phyloP scores from a whole-genome alignment of 1,140 invertebrate species.

The Ceratosolen fusciceps region DNA sequence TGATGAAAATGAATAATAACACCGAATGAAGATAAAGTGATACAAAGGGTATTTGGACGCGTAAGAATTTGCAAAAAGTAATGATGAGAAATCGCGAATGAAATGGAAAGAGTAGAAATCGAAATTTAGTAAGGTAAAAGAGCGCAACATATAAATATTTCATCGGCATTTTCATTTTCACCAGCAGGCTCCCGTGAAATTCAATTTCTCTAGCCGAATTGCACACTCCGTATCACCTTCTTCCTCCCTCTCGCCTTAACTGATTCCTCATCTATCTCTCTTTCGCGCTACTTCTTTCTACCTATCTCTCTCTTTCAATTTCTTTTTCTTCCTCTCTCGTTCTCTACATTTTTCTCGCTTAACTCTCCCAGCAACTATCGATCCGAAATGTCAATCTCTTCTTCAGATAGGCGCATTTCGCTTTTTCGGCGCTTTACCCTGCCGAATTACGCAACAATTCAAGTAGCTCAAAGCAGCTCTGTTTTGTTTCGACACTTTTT shows the following conservation, averaged over 20 bases:
- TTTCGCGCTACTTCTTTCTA: neutral
- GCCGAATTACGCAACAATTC: slow-evolving; percentile 29
- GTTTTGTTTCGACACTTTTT: neutral
- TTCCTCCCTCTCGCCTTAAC: neutral
- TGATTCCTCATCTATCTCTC: neutral
- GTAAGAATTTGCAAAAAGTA: neutral
- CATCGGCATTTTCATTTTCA: slow-evolving; percentile 43
- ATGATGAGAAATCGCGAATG: slow-evolving; percentile 2
- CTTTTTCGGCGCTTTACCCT: slow-evolving; percentile 31
- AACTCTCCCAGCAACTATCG: neutral
- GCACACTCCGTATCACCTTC: neutral
- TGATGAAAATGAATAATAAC: neutral
- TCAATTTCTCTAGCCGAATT: slow-evolving; percentile 38
- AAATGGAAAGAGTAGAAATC: neutral
- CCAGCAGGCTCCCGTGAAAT: slow-evolving; percentile 31
- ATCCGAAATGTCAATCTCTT: slow-evolving; percentile 41
- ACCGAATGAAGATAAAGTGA: neutral
- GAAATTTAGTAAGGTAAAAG: slow-evolving; percentile 30
- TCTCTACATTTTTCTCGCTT: neutral
- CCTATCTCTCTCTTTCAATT: neutral
- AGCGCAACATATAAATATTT: slow-evolving; percentile 38
- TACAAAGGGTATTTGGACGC: neutral
- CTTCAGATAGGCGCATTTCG: slow-evolving; percentile 29
- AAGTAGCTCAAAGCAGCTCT: slow-evolving; percentile 17
- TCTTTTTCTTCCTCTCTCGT: neutral